These are phyloP conservation scores for Siderastrea siderea DNA, from an alignment of 92 coral and sea anemone species.

Conservation along the genomic window DNA sequence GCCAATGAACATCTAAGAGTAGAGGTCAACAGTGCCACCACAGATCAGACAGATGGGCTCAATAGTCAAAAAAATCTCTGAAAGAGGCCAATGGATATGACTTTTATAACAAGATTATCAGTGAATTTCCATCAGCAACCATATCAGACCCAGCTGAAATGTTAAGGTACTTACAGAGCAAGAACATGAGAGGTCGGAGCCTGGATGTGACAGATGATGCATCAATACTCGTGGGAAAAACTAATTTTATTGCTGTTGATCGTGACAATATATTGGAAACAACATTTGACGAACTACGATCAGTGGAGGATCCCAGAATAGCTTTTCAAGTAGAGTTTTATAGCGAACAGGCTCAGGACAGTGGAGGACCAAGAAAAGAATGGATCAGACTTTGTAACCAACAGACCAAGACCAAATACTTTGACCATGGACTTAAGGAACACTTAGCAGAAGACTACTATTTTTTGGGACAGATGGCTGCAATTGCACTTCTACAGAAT, in stretches of 20 bases:
- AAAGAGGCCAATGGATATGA: not conserved
- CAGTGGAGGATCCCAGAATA: too few relatives aligned
- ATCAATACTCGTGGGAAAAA: not conserved
- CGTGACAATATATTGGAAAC: slow-evolving; percentile 17
- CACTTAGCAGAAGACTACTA: too few relatives aligned
- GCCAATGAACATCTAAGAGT: not conserved
- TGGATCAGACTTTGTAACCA: too few relatives aligned
- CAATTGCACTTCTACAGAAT: too few relatives aligned
- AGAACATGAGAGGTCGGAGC: not conserved
- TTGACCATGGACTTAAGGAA: too few relatives aligned
- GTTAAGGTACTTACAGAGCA: slow-evolving; percentile 7
- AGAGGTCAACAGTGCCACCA: not conserved
- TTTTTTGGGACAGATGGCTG: too few relatives aligned
- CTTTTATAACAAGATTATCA: not conserved
- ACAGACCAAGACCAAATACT: too few relatives aligned
- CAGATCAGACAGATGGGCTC: not conserved
- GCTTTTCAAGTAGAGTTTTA: too few relatives aligned
- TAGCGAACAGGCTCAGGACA: too few relatives aligned
- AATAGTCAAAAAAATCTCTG: not conserved
- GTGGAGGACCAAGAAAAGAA: too few relatives aligned
- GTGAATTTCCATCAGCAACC: slow-evolving; percentile 1
- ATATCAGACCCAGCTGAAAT: not conserved
- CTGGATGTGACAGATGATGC: slow-evolving; percentile 8
- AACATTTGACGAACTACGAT: slow-evolving; percentile 16
- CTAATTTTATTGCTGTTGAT: slow-evolving; percentile 28